phyloP scores from a whole-genome alignment of 2,888 invertebrate genomes.

The Ochropacha duplaris region DNA sequence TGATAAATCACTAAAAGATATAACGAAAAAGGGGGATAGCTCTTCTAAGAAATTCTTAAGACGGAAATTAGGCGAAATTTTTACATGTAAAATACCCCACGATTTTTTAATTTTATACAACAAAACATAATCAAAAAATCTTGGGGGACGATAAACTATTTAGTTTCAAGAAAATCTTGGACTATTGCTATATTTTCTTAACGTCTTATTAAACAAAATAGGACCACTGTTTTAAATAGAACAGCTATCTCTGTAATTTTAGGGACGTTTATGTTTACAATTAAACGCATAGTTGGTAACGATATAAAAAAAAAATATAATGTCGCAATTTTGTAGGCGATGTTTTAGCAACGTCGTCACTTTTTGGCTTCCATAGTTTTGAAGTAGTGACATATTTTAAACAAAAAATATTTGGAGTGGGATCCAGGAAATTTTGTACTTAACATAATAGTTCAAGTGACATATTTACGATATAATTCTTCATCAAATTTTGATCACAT shows the following conservation, averaged over 20 bases:
- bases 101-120: background rate
- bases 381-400: slow-evolving; percentile 48
- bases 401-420: slow-evolving; percentile 26
- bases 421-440: slow-evolving; percentile 65
- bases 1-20: slow-evolving; percentile 48
- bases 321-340: slow-evolving; percentile 60
- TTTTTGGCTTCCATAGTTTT: slow-evolving; percentile 80
- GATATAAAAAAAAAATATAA: slow-evolving; percentile 25
- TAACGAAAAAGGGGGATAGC: slow-evolving; percentile 60
- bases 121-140: background rate
- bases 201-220: slow-evolving; percentile 35
- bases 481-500: slow-evolving; percentile 7
- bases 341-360: slow-evolving; percentile 55
- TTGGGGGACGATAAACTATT: background rate
- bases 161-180: slow-evolving; percentile 46
- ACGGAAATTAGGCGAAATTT: slow-evolving; percentile 29
- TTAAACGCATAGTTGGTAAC: slow-evolving; percentile 37
- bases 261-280: slow-evolving; percentile 49
- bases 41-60: slow-evolving; percentile 50
- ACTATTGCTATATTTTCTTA: slow-evolving; percentile 75
- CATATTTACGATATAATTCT: slow-evolving; percentile 20
- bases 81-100: slow-evolving; percentile 10
- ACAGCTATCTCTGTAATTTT: slow-evolving; percentile 73
- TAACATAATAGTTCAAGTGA: slow-evolving; percentile 42
- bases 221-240: slow-evolving; percentile 66